A percentile compares a stretch with the other conserved stretches of the same genome.
Conservation (phyloP, 2,888 invertebrate species). For the Peribatodes rhomboidaria region DNA sequence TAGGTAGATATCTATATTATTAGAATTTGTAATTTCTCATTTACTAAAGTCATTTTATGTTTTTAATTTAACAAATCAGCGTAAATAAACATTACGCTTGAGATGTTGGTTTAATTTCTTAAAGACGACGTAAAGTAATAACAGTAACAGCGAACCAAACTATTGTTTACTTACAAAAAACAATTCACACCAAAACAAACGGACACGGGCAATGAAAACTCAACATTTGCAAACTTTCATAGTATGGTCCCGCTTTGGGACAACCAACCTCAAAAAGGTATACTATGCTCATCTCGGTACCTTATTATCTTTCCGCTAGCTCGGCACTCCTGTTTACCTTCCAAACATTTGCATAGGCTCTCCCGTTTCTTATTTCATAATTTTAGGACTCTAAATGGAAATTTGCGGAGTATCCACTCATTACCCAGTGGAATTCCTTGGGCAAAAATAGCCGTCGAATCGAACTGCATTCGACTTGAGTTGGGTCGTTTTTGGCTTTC, state of each 20-base stretch:
- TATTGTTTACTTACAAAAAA: neutral
- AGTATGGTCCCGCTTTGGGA: constrained; percentile 31
- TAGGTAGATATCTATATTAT: neutral
- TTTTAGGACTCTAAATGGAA: constrained; percentile 45
- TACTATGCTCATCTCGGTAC: constrained; percentile 45
- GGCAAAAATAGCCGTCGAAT: constrained; percentile 20
- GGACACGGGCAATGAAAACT: constrained; percentile 23
- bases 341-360: constrained; percentile 49
- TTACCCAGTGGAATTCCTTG: constrained; percentile 24
- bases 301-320: constrained; percentile 51
- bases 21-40: no score
- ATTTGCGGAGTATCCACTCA: constrained; percentile 19
- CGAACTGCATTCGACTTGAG: constrained; percentile 15
- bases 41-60: no score
- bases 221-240: constrained; percentile 38
- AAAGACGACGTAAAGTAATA: no score
- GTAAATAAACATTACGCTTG: neutral
- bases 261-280: constrained; percentile 39
- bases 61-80: neutral
- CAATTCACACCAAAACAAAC: neutral
- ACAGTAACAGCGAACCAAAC: no score
- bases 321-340: constrained; percentile 48
- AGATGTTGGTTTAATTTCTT: no score
- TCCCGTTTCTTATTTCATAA: constrained; percentile 49
- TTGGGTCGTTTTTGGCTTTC: constrained; percentile 17